A percentile compares a stretch with the other conserved stretches of the same genome.
Evolutionary conservation across 2,888 invertebrate species (phyloP).

Genomic region (Pyrrhosoma nymphula): DNA sequence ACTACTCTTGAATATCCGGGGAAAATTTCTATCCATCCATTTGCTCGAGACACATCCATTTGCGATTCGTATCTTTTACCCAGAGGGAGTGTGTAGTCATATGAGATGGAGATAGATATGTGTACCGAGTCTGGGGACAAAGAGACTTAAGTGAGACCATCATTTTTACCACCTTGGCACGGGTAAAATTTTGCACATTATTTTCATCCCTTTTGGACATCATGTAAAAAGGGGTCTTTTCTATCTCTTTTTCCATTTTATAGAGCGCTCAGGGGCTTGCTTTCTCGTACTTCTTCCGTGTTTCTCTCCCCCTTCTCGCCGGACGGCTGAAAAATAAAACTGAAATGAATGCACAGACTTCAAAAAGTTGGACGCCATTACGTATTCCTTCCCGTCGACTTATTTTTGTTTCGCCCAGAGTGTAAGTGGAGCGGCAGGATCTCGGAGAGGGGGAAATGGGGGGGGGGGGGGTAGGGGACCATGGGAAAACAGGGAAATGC

Average conservation of each 20-base stretch:
- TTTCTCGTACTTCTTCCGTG: neutral
- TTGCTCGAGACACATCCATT: neutral
- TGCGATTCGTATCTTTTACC: neutral
- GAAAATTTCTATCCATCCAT: neutral
- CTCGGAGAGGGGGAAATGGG: neutral
- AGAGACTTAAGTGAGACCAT: slow-evolving; percentile 3
- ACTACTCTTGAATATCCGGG: neutral
- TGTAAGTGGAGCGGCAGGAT: neutral
- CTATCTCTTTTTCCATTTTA: neutral
- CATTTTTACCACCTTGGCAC: slow-evolving; percentile 27
- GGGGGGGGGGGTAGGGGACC: neutral
- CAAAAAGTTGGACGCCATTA: slow-evolving; percentile 52
- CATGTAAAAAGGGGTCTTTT: neutral
- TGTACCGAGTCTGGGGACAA: neutral
- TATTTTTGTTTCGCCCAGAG: slow-evolving; percentile 35
- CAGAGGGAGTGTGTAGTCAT: neutral
- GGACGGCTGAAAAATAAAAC: slow-evolving; percentile 33
- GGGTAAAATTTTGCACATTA: neutral
- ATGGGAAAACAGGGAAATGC: neutral
- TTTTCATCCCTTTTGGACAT: neutral
- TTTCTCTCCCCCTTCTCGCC: neutral
- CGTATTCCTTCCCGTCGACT: slow-evolving; percentile 48
- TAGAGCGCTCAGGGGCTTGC: neutral
- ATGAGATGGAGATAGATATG: neutral
- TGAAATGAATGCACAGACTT: neutral